Conservation (phyloP, 2,113 vertebrate genomes). For the Prolemur simus region DNA sequence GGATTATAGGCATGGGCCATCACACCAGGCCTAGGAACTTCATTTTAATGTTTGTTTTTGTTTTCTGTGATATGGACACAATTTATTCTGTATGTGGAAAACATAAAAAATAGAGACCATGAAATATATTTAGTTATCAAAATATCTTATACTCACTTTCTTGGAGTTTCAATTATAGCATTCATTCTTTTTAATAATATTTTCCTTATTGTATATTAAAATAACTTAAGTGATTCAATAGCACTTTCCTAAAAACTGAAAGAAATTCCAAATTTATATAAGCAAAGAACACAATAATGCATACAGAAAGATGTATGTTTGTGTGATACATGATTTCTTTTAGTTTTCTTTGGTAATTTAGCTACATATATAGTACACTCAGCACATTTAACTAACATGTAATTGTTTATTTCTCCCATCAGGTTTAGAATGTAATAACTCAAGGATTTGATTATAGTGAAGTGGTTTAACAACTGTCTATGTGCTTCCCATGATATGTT, state of each 20-base stretch:
- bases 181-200: neutral
- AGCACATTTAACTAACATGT: conserved; percentile 51
- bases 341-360: conserved; percentile 59
- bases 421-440: conserved; percentile 70
- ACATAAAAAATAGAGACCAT: neutral
- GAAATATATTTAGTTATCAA: neutral
- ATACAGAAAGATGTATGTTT: conserved; percentile 41
- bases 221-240: conserved; percentile 40
- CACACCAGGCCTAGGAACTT: neutral
- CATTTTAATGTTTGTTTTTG: neutral
- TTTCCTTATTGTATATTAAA: neutral
- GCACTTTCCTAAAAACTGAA: conserved; percentile 11
- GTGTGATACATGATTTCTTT: conserved; percentile 25
- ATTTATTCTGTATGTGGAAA: neutral
- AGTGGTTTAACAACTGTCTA: conserved; percentile 54
- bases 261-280: conserved; percentile 35
- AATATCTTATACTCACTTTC: neutral
- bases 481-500: conserved; percentile 63
- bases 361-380: neutral
- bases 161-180: neutral
- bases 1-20: too few relatives aligned
- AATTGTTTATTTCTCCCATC: neutral
- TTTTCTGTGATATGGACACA: neutral
- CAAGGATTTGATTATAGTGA: conserved; percentile 53
- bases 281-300: neutral